Evolutionary conservation across 2,797 vertebrate genomes (phyloP).

Genomic region (Amphiprion clarkii): DNA sequence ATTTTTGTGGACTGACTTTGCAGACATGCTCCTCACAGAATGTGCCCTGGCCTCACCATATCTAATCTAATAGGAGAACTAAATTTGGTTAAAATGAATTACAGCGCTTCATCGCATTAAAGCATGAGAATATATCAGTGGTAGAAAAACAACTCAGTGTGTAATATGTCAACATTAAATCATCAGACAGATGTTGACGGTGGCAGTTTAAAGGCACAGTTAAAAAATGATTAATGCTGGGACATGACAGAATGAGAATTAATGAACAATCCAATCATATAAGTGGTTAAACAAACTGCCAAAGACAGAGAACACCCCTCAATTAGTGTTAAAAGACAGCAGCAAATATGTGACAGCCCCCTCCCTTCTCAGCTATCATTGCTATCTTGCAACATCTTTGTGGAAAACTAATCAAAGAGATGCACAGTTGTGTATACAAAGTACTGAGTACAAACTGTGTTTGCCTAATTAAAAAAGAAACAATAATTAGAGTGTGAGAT

Average conservation of each 20-base stretch:
- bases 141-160: conserved; percentile 67
- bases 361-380: conserved; percentile 39
- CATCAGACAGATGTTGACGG: conserved; percentile 66
- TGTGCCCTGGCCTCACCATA: conserved; percentile 34
- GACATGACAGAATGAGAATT: conserved; percentile 69
- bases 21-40: conserved; percentile 17
- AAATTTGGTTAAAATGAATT: conserved; percentile 66
- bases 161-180: conserved; percentile 75
- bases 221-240: conserved; percentile 67
- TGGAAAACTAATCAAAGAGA: conserved; percentile 67
- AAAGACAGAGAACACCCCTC: conserved; percentile 66
- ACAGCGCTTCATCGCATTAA: conserved; percentile 60
- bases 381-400: conserved; percentile 56
- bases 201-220: conserved; percentile 63
- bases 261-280: conserved; percentile 77
- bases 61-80: conserved; percentile 59
- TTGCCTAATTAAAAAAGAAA: conserved; percentile 61
- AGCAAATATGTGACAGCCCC: conserved; percentile 58
- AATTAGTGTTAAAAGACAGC: conserved; percentile 62
- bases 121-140: conserved; percentile 61
- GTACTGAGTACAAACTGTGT: conserved; percentile 1
- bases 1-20: conserved; percentile 32
- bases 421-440: conserved; percentile 43
- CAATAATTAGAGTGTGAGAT: conserved; percentile 46
- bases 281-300: conserved; percentile 69